A percentile compares a stretch with the other conserved stretches of the same genome.
Evolutionary conservation across 2,888 invertebrate species (phyloP).

Genomic region (Lithophane ornitopus): DNA sequence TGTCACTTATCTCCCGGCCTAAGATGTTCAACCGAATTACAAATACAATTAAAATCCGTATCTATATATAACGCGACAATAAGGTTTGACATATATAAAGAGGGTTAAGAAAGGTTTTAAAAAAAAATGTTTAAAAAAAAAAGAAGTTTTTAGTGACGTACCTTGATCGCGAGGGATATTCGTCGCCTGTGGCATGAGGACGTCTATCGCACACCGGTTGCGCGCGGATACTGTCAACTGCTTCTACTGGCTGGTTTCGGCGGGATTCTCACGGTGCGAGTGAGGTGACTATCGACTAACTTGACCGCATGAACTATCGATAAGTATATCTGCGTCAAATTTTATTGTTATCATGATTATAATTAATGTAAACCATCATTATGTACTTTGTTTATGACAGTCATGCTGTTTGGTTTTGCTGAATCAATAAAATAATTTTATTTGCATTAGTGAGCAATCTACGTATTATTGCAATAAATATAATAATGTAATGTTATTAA

Average conservation of each 20-base stretch:
- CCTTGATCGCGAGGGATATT: slow-evolving; percentile 75
- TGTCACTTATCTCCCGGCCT: slow-evolving; percentile 44
- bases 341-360: slow-evolving; percentile 24
- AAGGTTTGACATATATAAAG: not conserved
- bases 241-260: slow-evolving; percentile 71
- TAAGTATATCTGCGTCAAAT: slow-evolving; percentile 58
- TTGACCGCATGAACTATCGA: slow-evolving; percentile 70
- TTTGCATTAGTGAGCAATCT: not conserved
- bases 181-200: slow-evolving; percentile 74
- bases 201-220: slow-evolving; percentile 78
- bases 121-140: slow-evolving; percentile 22
- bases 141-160: slow-evolving; percentile 75
- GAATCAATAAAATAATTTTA: not conserved
- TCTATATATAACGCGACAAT: not conserved
- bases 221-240: slow-evolving; percentile 79
- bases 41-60: slow-evolving; percentile 17
- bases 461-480: not conserved
- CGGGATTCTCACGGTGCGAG: slow-evolving; percentile 73
- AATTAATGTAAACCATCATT: slow-evolving; percentile 8
- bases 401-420: slow-evolving; percentile 2
- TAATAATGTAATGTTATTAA: not conserved
- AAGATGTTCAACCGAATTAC: slow-evolving; percentile 35
- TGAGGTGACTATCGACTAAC: slow-evolving; percentile 71
- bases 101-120: not conserved
- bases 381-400: slow-evolving; percentile 2